Conservation (phyloP, 2,797 vertebrate genomes). For the Serranus cabrilla region DNA sequence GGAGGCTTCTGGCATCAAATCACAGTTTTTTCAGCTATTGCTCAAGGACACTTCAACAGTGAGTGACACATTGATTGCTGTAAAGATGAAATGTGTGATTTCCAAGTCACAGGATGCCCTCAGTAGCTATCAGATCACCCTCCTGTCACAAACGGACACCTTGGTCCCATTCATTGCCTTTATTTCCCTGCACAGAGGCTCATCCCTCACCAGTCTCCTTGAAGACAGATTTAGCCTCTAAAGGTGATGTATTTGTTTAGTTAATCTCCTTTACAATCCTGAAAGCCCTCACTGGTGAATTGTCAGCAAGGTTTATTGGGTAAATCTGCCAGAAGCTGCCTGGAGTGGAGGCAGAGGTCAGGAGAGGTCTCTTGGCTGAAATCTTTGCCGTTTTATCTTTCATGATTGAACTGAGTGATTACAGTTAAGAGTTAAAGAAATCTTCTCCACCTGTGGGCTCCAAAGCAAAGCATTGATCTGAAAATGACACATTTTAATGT, state of each 20-base stretch:
- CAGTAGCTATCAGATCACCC: conserved; percentile 41
- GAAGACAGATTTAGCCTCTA: conserved; percentile 63
- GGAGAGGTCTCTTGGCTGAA: not conserved
- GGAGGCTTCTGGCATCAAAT: conserved; percentile 24
- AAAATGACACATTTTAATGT: conserved; percentile 1
- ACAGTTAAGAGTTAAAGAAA: conserved; percentile 5
- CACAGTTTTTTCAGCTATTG: conserved; percentile 16
- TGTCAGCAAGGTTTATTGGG: conserved; percentile 62
- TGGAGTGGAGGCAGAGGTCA: conserved; percentile 38
- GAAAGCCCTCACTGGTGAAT: conserved; percentile 54
- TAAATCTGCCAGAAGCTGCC: conserved; percentile 53
- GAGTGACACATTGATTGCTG: conserved; percentile 44
- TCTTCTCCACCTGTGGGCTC: not conserved
- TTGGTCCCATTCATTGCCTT: conserved; percentile 53
- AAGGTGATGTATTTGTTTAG: conserved; percentile 71
- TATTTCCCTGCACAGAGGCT: conserved; percentile 35
- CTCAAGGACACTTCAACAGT: conserved; percentile 62
- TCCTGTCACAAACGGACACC: conserved; percentile 40
- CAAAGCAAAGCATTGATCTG: not conserved
- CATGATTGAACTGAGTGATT: not conserved
- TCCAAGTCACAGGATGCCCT: conserved; percentile 38
- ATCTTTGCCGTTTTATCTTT: not conserved
- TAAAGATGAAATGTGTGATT: conserved; percentile 53
- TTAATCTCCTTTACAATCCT: conserved; percentile 66
- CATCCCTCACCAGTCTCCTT: conserved; percentile 60